phyloP scores from a whole-genome alignment of 1,140 invertebrate genomes.

The Cherax destructor region DNA sequence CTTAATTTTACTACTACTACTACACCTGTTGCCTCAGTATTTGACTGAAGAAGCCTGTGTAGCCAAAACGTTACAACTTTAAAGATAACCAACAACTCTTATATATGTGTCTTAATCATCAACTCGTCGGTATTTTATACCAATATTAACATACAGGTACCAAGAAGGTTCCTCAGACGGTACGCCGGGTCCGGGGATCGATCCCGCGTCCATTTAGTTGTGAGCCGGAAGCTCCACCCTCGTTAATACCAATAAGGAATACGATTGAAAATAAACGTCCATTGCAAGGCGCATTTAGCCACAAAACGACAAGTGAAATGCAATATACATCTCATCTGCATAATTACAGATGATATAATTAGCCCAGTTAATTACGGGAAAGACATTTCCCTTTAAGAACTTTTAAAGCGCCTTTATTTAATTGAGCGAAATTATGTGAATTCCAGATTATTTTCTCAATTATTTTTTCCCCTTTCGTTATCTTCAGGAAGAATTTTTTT shows the following conservation, averaged over 20 bases:
- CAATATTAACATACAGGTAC: no score
- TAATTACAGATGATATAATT: slow-evolving; percentile 4
- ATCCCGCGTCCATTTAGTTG: no score
- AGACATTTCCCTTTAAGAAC: background rate
- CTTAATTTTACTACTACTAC: no score
- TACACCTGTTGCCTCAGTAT: no score
- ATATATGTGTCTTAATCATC: no score
- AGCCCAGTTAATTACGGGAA: background rate
- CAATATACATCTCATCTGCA: slow-evolving; percentile 4
- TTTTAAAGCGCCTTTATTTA: background rate
- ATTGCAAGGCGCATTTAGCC: background rate
- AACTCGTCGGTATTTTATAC: no score
- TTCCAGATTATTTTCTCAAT: background rate
- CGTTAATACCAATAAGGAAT: background rate
- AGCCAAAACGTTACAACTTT: no score
- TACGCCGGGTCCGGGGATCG: no score
- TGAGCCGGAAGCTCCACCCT: background rate
- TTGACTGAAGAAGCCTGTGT: no score
- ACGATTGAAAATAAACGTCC: slow-evolving; percentile 2
- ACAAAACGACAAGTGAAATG: background rate
- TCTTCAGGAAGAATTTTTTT: background rate
- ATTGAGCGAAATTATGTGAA: background rate
- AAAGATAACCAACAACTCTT: no score
- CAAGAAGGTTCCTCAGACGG: no score
- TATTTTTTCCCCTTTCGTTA: background rate